Conservation (phyloP, 2,797 vertebrate species). For the Pseudomugil gertrudae region DNA sequence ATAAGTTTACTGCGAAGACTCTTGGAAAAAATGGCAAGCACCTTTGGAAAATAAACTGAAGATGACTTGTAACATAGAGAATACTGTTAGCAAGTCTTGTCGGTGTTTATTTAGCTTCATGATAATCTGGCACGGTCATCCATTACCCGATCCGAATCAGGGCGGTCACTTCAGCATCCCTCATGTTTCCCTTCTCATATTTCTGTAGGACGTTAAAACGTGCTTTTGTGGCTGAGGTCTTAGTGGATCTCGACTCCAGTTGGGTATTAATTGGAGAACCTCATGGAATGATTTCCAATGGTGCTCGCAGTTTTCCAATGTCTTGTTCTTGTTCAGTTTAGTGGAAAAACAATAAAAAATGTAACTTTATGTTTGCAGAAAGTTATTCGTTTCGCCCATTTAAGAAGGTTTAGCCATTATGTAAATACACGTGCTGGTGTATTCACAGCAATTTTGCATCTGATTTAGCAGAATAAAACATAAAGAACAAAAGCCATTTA, state of each 20-base stretch:
- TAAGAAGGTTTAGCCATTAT: slow-evolving; percentile 20
- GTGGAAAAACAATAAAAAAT: background rate
- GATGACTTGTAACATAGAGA: slow-evolving; percentile 4
- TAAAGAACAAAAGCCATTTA: slow-evolving; percentile 60
- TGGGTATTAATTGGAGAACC: slow-evolving; percentile 23
- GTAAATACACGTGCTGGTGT: background rate
- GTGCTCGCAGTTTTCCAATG: slow-evolving; percentile 50
- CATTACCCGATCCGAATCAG: background rate
- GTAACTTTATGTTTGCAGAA: background rate
- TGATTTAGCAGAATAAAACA: slow-evolving; percentile 30
- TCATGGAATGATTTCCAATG: slow-evolving; percentile 47
- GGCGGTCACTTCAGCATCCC: background rate
- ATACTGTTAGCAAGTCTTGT: background rate
- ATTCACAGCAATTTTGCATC: slow-evolving; percentile 23
- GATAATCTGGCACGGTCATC: background rate
- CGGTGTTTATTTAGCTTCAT: background rate
- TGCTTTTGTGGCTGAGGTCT: background rate
- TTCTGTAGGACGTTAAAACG: no score
- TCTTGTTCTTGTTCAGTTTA: slow-evolving; percentile 11
- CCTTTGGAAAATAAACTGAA: slow-evolving; percentile 34
- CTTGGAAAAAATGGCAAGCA: slow-evolving; percentile 34
- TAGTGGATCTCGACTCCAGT: slow-evolving; percentile 17
- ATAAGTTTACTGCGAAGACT: background rate
- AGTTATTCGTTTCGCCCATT: slow-evolving; percentile 6
- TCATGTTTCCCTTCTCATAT: background rate